Evolutionary conservation across 1,140 invertebrate species (phyloP), one percentile per base, ranked within the genome.

Genomic region (Drosophila kohkoa): DNA sequence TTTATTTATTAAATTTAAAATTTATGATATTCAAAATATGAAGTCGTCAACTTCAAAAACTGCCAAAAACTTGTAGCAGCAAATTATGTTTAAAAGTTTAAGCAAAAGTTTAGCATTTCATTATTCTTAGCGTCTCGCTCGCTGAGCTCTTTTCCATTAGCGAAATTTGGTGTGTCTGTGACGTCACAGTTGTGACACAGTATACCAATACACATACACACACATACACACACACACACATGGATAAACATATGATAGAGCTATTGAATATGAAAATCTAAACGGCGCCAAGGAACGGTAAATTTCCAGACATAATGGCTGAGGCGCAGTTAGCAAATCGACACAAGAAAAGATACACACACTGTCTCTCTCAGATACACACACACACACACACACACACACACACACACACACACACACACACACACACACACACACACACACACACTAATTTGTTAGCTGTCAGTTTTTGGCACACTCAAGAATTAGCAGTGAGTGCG

Each of bases 181-280:
- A 71, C 69, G 74, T 76, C 74, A 72, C 74, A 76, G 25, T 11
- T 59, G 59, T 71, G 73, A 71, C 54, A 75, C 71, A 69, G 54
- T 64, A 16, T 16, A 0, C 20, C 52, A 30, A 15, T 20, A 65
- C n/a, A 52, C 15, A n/a, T n/a, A 60, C 51, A 72, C 45, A 46
- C 15, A 60, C 51, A 72, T 35, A 46, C 15, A 15, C 35, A 63
- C 48, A 70, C 15, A 28, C 43, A 46, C 51, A 25, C n/a, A 20
- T n/a, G 46, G 4, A 16, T 4, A 20, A 11, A 30, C 2, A 57
- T 38, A 16, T 16, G 11, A 49, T 6, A 25, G 13, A 15, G 32
- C 20, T 49, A 32, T 66, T 58, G 16, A 30, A 38, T 58, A 45
- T 62, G 25, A 35, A 30, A 55, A 70, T 35, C 48, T 57, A 60